phyloP scores from a whole-genome alignment of 2,797 vertebrate species.

The Sebastes kiyomatsui region DNA sequence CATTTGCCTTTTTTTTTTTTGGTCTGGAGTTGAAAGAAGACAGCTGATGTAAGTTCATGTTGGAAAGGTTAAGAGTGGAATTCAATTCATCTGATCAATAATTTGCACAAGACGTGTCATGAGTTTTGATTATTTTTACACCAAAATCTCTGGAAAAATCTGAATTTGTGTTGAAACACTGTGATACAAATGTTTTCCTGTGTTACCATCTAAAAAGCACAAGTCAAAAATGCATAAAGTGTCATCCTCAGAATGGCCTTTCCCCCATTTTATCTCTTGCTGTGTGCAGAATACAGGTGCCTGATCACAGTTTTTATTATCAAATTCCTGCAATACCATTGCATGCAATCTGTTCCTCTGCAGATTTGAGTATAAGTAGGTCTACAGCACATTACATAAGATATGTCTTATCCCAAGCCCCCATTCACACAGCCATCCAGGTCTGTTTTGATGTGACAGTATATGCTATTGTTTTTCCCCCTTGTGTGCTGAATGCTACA shows the following conservation, averaged over 20 bases:
- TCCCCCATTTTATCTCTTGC: neutral
- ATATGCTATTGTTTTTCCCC: neutral
- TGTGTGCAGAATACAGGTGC: neutral
- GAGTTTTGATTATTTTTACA: neutral
- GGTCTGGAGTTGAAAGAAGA: conserved; percentile 1
- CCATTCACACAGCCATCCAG: neutral
- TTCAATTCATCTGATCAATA: neutral
- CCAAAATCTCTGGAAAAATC: neutral
- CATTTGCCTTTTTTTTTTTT: conserved; percentile 25
- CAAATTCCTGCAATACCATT: neutral
- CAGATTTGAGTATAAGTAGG: neutral
- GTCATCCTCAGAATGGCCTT: conserved; percentile 20
- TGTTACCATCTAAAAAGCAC: neutral
- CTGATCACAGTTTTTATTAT: neutral
- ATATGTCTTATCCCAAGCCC: neutral
- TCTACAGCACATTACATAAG: conserved; percentile 11
- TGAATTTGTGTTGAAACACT: neutral
- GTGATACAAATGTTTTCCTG: neutral
- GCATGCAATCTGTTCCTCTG: neutral
- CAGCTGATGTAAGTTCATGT: neutral
- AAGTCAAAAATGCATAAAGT: neutral
- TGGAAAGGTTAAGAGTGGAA: neutral
- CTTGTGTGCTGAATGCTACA: neutral
- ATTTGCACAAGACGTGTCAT: neutral
- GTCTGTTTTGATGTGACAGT: conserved; percentile 6